Evolutionary conservation across 2,888 invertebrate species (phyloP).

Genomic region (Ametastegia equiseti): DNA sequence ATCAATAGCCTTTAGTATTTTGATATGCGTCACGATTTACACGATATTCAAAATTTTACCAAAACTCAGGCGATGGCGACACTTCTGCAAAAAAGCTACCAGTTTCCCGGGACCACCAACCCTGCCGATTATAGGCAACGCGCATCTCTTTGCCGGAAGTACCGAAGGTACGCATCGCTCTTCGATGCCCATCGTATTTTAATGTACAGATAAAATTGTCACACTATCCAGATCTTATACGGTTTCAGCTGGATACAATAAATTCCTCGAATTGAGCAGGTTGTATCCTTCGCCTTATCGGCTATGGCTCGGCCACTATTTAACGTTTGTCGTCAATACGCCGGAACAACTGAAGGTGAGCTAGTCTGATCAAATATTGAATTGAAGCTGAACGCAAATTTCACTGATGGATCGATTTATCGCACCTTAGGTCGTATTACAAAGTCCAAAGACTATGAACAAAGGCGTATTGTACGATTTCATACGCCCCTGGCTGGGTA

Average conservation of each 20-base stretch:
- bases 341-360: conserved; percentile 62
- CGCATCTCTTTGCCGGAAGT: not conserved
- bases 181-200: not conserved
- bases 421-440: conserved; percentile 56
- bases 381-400: not conserved
- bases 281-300: conserved; percentile 59
- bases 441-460: conserved; percentile 60
- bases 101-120: not conserved
- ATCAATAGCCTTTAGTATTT: not conserved
- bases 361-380: not conserved
- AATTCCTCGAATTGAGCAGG: conserved; percentile 53
- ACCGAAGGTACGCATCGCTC: not conserved
- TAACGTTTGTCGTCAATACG: conserved; percentile 57
- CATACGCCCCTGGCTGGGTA: conserved; percentile 61
- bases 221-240: not conserved
- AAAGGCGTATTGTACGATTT: conserved; percentile 60
- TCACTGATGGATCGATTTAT: not conserved
- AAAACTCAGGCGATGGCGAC: not conserved
- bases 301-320: conserved; percentile 58
- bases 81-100: not conserved
- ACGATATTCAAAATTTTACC: not conserved
- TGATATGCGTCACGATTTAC: not conserved
- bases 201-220: not conserved
- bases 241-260: conserved; percentile 58
- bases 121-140: not conserved